Evolutionary conservation across 1,140 invertebrate genomes (phyloP), one percentile per base, ranked within the genome.

Genomic region (Drosophila carrolli): DNA sequence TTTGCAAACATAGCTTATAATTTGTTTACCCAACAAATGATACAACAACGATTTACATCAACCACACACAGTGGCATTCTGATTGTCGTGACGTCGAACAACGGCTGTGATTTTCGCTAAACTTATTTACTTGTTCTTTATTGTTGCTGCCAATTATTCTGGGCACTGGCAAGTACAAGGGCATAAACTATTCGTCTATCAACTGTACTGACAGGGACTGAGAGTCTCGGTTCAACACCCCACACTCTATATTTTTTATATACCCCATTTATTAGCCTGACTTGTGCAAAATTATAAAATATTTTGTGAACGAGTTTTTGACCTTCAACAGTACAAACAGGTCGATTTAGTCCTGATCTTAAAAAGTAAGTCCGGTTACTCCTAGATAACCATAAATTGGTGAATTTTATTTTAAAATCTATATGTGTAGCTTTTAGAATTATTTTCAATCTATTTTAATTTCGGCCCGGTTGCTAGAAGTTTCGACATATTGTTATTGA

Each of bases 11-110:
- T 43, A 54, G 50, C 56, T 61, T 77, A 41, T 70, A 61, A 77
- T 77, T 72, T 71, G 55, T 72, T 44, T 56, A 70, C 37, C 38
- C 60, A 72, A 60, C 60, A 72, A 58, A 67, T 67, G 35, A 48
- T 27, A 37, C 44, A 29, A 47, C 63, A 47, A 48, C 58, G 40
- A 66, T 66, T 47, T 44, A 10, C 56, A 44, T 41, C 27, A 11
- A 23, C 14, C 5, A 27, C 50, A 38, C 11, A 19, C n/a, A 29
- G 10, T 48, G n/a, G 14, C 29, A 51, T 51, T 51, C 29, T 51
- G 50, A 37, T 51, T 51, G 54, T 56, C 48, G 48, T 51, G 48
- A 51, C 48, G 29, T 6, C 27, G 27, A 14, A 16, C 13, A 32
- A 32, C 29, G 29, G 8, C 29, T 32, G 6, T 32, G 29, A 32